A percentile compares a stretch with the other conserved stretches of the same genome.
These are phyloP conservation scores for Porites cylindrica DNA, from an alignment of 92 coral and sea anemone species.

Conservation along the genomic window DNA sequence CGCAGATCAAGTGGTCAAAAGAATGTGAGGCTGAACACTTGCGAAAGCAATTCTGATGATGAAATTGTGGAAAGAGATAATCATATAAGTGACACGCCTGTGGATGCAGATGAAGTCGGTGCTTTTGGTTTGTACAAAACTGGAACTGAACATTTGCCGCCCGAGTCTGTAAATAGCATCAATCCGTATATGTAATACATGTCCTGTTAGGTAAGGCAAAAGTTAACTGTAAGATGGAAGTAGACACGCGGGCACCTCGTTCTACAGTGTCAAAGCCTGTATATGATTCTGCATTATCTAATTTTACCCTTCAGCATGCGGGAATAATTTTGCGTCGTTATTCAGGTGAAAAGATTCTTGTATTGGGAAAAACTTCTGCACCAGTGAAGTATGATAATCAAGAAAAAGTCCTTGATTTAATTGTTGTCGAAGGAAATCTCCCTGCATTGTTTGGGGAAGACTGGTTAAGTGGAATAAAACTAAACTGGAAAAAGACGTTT, in stretches of 20 bases:
- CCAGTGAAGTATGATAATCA: slow-evolving; percentile 34
- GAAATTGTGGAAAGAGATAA: no score
- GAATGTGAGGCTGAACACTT: background rate
- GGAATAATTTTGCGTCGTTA: slow-evolving; percentile 11
- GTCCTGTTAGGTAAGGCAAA: background rate
- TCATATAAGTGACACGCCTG: background rate
- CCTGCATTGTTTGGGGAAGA: slow-evolving; percentile 42
- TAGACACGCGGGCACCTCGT: no score
- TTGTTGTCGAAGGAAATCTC: slow-evolving; percentile 14
- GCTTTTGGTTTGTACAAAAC: slow-evolving; percentile 1
- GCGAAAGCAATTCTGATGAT: slow-evolving; percentile 3
- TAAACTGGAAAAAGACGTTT: slow-evolving; percentile 41
- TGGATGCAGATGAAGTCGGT: slow-evolving; percentile 14
- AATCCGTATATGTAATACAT: background rate
- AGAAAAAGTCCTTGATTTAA: slow-evolving; percentile 16
- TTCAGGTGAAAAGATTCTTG: slow-evolving; percentile 18
- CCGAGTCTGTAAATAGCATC: background rate
- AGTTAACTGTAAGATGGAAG: background rate
- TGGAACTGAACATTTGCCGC: background rate
- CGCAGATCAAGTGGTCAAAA: slow-evolving; percentile 14
- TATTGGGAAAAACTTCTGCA: background rate
- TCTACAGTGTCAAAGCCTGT: no score
- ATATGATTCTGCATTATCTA: no score
- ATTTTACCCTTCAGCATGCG: slow-evolving; percentile 32
- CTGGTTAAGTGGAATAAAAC: slow-evolving; percentile 42